These are phyloP conservation scores for Penaeus japonicus DNA, from an alignment of 1,140 invertebrate species.

Conservation along the genomic window DNA sequence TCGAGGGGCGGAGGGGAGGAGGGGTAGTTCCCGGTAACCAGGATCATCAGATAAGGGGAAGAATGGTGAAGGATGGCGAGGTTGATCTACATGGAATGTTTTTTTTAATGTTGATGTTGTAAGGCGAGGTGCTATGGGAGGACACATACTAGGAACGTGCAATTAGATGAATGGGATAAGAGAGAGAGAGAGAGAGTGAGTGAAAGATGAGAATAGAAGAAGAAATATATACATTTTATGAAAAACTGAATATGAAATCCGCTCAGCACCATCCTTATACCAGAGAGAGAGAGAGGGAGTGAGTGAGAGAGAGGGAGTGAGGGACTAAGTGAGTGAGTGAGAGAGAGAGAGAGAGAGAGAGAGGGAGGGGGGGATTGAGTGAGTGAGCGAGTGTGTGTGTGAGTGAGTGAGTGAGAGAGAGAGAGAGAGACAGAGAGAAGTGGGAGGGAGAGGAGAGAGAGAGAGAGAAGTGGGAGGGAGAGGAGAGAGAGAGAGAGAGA, in stretches of 20 bases:
- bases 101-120: too few relatives aligned
- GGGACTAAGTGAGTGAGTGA: slow-evolving; percentile 21
- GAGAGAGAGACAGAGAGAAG: slow-evolving; percentile 23
- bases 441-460: neutral
- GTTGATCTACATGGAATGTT: too few relatives aligned
- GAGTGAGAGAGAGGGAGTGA: neutral
- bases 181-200: neutral
- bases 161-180: neutral
- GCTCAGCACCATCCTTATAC: too few relatives aligned
- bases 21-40: too few relatives aligned
- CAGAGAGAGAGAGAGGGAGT: neutral
- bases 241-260: too few relatives aligned
- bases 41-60: too few relatives aligned
- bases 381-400: slow-evolving; percentile 18
- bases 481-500: neutral
- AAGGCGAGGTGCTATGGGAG: too few relatives aligned
- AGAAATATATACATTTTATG: too few relatives aligned
- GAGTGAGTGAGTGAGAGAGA: neutral
- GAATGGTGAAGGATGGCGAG: too few relatives aligned
- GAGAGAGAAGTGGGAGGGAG: neutral
- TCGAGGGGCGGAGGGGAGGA: too few relatives aligned
- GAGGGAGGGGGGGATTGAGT: slow-evolving; percentile 24
- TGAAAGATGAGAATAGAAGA: too few relatives aligned
- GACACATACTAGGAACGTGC: neutral
- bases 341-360: slow-evolving; percentile 28